Percentiles rank a stretch among this genome's conserved stretches.
These are phyloP conservation scores for Tretioscincus oriximinensis DNA, from an alignment of 2,113 vertebrate genomes.

Conservation along the genomic window DNA sequence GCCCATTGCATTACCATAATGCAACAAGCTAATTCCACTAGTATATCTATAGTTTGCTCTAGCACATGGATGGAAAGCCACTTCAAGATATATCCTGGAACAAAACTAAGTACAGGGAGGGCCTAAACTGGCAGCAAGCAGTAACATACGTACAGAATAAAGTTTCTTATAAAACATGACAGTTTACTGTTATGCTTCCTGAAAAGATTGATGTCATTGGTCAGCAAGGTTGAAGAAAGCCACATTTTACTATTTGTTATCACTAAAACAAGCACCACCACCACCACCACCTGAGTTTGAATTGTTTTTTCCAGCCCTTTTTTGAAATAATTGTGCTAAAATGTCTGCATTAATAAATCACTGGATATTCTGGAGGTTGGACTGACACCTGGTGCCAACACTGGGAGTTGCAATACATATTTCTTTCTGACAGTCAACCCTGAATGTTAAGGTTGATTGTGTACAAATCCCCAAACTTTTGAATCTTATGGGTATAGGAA, in stretches of 20 bases:
- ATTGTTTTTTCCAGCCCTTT: background rate
- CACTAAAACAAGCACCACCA: background rate
- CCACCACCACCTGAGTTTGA: background rate
- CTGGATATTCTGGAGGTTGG: background rate
- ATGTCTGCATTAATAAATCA: background rate
- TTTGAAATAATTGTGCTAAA: background rate
- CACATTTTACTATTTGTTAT: background rate
- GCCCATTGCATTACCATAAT: too few relatives aligned
- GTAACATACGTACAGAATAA: background rate
- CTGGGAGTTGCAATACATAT: conserved; percentile 4
- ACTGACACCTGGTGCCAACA: conserved; percentile 36
- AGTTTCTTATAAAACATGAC: background rate
- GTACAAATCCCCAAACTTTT: too few relatives aligned
- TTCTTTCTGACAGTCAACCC: background rate
- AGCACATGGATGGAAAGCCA: too few relatives aligned
- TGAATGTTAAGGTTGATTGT: too few relatives aligned
- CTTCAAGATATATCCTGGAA: too few relatives aligned
- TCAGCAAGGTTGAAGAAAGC: background rate
- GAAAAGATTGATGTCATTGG: background rate
- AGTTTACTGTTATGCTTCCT: background rate
- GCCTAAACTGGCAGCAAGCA: too few relatives aligned
- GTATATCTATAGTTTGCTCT: too few relatives aligned
- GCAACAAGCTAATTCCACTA: too few relatives aligned
- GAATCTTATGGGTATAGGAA: too few relatives aligned
- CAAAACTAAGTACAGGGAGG: too few relatives aligned